Conservation (phyloP, 2,113 vertebrate genomes). For the Nansenia antarctica region DNA sequence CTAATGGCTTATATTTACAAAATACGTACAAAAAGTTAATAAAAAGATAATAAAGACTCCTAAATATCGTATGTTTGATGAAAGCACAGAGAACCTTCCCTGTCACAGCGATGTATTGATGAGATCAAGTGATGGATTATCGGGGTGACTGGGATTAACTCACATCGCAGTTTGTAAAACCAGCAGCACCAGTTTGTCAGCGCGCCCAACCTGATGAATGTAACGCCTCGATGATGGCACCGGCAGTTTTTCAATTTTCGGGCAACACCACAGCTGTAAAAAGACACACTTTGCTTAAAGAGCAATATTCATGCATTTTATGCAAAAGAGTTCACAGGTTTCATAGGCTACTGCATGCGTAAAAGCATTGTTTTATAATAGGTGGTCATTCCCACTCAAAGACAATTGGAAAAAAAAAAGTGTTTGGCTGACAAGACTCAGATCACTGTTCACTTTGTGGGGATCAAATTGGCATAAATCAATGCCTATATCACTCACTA, state of each 20-base stretch:
- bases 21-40: background rate
- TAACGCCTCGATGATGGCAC: constrained; percentile 54
- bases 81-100: background rate
- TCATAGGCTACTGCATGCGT: no score
- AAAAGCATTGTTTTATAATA: no score
- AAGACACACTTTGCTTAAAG: constrained; percentile 52
- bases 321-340: constrained; percentile 4
- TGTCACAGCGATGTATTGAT: background rate
- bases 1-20: background rate
- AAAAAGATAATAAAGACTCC: background rate
- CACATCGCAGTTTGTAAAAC: constrained; percentile 30
- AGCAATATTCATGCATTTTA: constrained; percentile 17
- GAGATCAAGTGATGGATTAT: constrained; percentile 47
- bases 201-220: constrained; percentile 42
- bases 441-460: background rate
- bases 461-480: background rate
- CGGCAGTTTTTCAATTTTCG: constrained; percentile 31
- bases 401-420: background rate
- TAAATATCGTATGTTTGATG: background rate
- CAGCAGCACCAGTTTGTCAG: constrained; percentile 27
- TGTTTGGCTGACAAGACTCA: no score
- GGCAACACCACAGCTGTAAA: constrained; percentile 58
- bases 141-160: constrained; percentile 32
- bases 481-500: background rate
- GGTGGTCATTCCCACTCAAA: no score